Conservation (phyloP, 2,888 invertebrate genomes). For the Melanostoma mellinum region DNA sequence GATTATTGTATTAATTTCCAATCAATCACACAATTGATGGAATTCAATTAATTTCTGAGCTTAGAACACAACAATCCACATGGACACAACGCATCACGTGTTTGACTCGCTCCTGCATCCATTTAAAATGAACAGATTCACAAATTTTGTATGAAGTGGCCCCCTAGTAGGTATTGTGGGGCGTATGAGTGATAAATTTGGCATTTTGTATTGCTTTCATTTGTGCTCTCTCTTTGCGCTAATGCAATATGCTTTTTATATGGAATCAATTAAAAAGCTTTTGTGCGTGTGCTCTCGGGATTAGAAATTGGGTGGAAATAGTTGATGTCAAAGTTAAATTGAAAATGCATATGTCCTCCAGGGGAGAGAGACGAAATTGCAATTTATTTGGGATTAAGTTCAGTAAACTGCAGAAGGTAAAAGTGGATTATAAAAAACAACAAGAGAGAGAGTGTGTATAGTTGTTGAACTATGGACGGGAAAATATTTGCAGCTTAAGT, state of each 20-base stretch:
- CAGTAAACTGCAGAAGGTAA: slow-evolving; percentile 21
- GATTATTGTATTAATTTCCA: slow-evolving; percentile 71
- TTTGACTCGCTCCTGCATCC: not conserved
- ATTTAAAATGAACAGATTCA: slow-evolving; percentile 45
- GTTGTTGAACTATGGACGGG: slow-evolving; percentile 13
- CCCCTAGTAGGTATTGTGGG: not conserved
- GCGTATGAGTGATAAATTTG: slow-evolving; percentile 61
- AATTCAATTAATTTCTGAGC: slow-evolving; percentile 71
- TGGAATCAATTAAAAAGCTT: slow-evolving; percentile 66
- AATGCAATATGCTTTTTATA: slow-evolving; percentile 65
- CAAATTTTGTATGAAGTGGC: slow-evolving; percentile 5
- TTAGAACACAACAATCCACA: slow-evolving; percentile 36
- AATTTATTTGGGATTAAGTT: slow-evolving; percentile 67
- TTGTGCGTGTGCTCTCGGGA: slow-evolving; percentile 23
- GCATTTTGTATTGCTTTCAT: slow-evolving; percentile 32
- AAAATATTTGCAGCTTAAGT: slow-evolving; percentile 33
- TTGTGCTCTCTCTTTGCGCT: slow-evolving; percentile 28
- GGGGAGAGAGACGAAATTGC: slow-evolving; percentile 26
- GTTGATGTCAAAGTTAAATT: slow-evolving; percentile 60
- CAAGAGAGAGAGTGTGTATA: slow-evolving; percentile 6
- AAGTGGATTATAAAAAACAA: slow-evolving; percentile 14
- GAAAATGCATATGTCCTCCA: slow-evolving; percentile 41
- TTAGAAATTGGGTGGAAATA: slow-evolving; percentile 33
- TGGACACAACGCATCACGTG: not conserved
- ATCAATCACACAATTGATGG: slow-evolving; percentile 70